Conservation (phyloP, 1,140 invertebrate species). For the Hesperophylax magnus region DNA sequence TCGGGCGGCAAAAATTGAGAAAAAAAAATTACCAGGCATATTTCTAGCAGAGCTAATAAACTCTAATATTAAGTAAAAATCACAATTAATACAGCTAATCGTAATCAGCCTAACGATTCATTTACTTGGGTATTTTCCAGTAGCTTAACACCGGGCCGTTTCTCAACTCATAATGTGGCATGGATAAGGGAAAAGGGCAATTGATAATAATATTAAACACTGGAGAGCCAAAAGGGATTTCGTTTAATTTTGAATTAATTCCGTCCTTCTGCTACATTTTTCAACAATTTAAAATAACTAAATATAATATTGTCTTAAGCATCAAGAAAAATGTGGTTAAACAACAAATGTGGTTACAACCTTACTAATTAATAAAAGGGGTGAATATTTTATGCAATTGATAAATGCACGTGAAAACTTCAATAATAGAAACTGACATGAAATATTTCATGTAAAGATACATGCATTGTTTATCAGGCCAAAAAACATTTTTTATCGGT, state of each 20-base stretch:
- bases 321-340: too few species aligned
- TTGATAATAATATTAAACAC: conserved; percentile 28
- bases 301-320: too few species aligned
- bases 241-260: conserved; percentile 1
- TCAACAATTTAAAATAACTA: neutral
- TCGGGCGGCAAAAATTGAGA: neutral
- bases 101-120: conserved; percentile 16
- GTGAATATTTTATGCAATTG: too few species aligned
- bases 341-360: too few species aligned
- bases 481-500: too few species aligned
- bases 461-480: too few species aligned
- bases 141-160: neutral
- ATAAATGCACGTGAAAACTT: too few species aligned
- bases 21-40: neutral
- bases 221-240: conserved; percentile 8
- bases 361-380: too few species aligned
- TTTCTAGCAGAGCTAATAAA: neutral
- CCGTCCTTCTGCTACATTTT: neutral
- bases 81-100: conserved; percentile 3
- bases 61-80: conserved; percentile 8
- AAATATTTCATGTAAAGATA: too few species aligned
- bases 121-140: neutral
- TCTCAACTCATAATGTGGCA: neutral
- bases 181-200: conserved; percentile 5
- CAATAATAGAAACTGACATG: too few species aligned